Evolutionary conservation across 2,888 invertebrate genomes (phyloP), one percentile per base, ranked within the genome.

Genomic region (Clunio marinus): DNA sequence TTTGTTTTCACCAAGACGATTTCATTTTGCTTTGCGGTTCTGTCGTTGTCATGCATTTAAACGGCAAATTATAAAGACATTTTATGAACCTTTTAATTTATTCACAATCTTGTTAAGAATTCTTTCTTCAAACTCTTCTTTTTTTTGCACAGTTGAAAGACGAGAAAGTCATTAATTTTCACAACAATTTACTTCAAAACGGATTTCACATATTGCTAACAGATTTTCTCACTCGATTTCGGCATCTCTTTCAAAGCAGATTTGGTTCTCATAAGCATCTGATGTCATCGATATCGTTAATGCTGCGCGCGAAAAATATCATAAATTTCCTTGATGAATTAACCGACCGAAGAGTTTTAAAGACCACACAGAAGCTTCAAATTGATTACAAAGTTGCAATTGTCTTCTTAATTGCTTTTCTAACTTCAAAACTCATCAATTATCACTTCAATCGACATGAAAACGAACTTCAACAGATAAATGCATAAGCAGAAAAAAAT

Each of bases 51-150:
- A 10, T n/a, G 0, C 32, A 28, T 55, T 51, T 66, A 27, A 55
- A 66, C 66, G 66, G 66, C 66, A 66, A 66, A 66, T 66, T 66
- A 66, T 66, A 66, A 66, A 66, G 55, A 20, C 51, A 57, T 57
- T 57, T 51, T 45, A 32, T 15, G 45, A 45, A 15, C 45, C 45
- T 45, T 35, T 41, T 63, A 63, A 63, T 63, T 41, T 46, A 25
- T 45, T 25, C 37, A 28, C 17, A 45, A 27, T 63, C 41, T 63
- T 63, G 45, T 46, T 63, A 17, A n/a, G 17, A 51, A 51, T 4
- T 10, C 32, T 45, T 45, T 45, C 45, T 4, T 32, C 45, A 17
- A 4, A 46, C 17, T 46, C 20, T 57, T 24, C 2, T 25, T n/a
- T 57, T 10, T 57, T 25, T 57, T 45, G 2, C 25, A 20, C 57